These are phyloP conservation scores for Sesamia nonagrioides DNA, from an alignment of 1,140 invertebrate species.

Conservation along the genomic window DNA sequence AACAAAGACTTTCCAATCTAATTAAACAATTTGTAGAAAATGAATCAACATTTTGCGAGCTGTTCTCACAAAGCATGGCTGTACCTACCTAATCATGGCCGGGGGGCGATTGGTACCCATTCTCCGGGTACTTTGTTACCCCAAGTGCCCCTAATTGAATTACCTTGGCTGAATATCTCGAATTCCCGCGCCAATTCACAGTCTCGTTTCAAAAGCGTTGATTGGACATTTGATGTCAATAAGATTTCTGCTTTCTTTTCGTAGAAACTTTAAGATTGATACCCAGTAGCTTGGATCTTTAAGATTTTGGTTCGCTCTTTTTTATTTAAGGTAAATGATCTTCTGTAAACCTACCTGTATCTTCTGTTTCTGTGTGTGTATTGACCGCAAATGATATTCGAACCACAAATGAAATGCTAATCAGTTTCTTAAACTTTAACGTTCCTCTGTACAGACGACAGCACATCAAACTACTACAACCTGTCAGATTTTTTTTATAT, in stretches of 20 bases:
- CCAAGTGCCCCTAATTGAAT: constrained; percentile 23
- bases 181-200: constrained; percentile 21
- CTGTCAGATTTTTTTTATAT: too few species aligned
- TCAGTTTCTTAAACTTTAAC: too few species aligned
- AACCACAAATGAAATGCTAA: too few species aligned
- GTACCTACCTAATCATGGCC: constrained; percentile 22
- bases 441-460: too few species aligned
- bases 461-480: too few species aligned
- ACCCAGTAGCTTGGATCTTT: too few species aligned
- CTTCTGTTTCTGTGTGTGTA: too few species aligned
- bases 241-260: not conserved
- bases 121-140: not conserved
- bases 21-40: constrained; percentile 25
- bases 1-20: not conserved
- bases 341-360: too few species aligned
- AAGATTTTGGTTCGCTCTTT: too few species aligned
- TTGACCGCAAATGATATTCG: too few species aligned
- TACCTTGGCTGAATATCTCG: constrained; percentile 19
- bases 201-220: not conserved
- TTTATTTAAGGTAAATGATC: too few species aligned
- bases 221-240: constrained; percentile 14
- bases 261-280: not conserved
- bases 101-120: not conserved
- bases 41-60: constrained; percentile 1
- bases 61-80: constrained; percentile 5